Evolutionary conservation across 37 sponge, comb jelly and placozoan species (phyloP).

Genomic region (Crambe crambe): DNA sequence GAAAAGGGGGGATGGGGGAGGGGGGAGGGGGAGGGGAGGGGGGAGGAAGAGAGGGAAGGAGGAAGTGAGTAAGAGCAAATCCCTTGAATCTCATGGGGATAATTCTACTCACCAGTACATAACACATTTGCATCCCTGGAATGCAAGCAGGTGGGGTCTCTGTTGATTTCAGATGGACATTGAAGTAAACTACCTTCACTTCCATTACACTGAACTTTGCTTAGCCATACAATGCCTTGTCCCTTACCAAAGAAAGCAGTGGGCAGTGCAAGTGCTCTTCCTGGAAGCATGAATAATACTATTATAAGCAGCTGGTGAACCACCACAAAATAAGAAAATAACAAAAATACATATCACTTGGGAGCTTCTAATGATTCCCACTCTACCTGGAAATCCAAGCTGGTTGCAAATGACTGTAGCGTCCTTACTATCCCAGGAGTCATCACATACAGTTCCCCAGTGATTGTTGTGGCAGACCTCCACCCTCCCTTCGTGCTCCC

Average conservation of each 20-base stretch:
- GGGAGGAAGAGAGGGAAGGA: no score
- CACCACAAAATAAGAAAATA: background rate
- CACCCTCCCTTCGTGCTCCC: conserved; percentile 38
- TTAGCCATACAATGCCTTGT: conserved; percentile 15
- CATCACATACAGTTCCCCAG: conserved; percentile 64
- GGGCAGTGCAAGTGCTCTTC: conserved; percentile 3
- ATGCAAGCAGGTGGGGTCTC: conserved; percentile 16
- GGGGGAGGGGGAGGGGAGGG: no score
- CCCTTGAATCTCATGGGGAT: no score
- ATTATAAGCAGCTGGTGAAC: background rate
- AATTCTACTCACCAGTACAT: conserved; percentile 5
- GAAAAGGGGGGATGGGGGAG: no score
- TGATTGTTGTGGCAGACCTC: conserved; percentile 55
- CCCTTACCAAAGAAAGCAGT: conserved; percentile 39
- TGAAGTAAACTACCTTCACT: conserved; percentile 12
- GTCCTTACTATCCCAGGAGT: conserved; percentile 30
- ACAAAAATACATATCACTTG: background rate
- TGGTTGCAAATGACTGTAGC: conserved; percentile 68
- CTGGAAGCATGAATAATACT: background rate
- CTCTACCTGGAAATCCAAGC: conserved; percentile 48
- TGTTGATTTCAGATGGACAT: background rate
- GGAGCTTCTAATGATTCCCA: background rate
- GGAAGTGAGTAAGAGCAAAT: no score
- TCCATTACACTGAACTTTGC: conserved; percentile 26
- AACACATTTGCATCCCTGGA: conserved; percentile 28